A percentile compares a stretch with the other conserved stretches of the same genome.
phyloP scores from a whole-genome alignment of 2,113 vertebrate species.

The Carettochelys insculpta region DNA sequence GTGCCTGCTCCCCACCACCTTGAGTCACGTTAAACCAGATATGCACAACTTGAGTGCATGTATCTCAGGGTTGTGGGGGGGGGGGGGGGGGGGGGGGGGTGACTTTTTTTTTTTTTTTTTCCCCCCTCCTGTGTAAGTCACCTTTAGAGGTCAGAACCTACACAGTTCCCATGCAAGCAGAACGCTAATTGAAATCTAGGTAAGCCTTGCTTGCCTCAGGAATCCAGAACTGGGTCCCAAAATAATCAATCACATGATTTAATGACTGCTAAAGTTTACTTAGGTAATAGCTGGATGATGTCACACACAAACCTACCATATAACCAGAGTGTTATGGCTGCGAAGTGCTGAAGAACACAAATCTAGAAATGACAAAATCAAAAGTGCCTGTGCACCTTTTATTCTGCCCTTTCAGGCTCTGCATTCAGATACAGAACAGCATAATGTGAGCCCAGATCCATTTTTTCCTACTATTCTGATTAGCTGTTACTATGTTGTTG shows the following conservation, averaged over 20 bases:
- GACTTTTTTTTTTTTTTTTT: no score
- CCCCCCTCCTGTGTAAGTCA: background rate
- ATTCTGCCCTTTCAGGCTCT: background rate
- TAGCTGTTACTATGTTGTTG: background rate
- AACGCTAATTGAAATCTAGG: background rate
- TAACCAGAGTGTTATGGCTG: background rate
- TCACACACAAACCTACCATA: slow-evolving; percentile 33
- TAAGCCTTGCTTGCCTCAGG: background rate
- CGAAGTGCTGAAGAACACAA: slow-evolving; percentile 16
- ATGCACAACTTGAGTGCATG: no score
- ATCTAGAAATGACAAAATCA: background rate
- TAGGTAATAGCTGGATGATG: slow-evolving; percentile 2
- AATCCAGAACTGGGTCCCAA: background rate
- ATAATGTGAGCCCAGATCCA: background rate
- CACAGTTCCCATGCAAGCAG: background rate
- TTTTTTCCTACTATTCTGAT: background rate
- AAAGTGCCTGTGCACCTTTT: background rate
- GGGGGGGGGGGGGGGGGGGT: no score
- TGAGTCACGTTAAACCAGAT: no score
- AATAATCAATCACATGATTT: background rate
- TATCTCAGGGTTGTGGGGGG: no score
- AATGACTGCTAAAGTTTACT: background rate
- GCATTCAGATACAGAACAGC: background rate
- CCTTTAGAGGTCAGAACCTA: background rate
- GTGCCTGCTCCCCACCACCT: no score